Conservation (phyloP, 2,797 vertebrate genomes). For the Todus mexicanus region DNA sequence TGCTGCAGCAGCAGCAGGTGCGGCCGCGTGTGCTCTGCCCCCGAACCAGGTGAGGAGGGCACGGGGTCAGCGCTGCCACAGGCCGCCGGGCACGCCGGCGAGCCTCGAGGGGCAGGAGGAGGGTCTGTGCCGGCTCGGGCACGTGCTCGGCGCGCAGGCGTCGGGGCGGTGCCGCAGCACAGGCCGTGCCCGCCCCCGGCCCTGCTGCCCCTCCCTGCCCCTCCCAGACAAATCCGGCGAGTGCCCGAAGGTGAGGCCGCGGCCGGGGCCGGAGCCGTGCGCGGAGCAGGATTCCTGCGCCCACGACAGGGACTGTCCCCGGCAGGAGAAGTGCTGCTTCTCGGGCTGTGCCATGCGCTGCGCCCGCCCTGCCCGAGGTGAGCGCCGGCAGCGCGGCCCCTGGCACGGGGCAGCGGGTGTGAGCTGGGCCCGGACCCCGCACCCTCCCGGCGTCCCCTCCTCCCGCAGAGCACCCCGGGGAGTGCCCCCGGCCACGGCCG, state of each 20-base stretch:
- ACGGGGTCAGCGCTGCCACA: fast-evolving
- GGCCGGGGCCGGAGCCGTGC: background rate
- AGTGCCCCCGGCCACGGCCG: background rate
- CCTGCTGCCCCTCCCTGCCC: background rate
- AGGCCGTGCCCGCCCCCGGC: background rate
- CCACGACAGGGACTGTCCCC: slow-evolving; percentile 39
- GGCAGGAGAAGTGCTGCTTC: slow-evolving; percentile 52
- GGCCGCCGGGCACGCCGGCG: fast-evolving
- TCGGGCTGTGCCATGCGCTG: background rate
- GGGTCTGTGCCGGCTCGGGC: background rate
- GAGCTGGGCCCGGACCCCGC: fast-evolving
- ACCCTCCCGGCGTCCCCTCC: background rate
- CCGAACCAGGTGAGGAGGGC: background rate
- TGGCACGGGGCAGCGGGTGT: fast-evolving
- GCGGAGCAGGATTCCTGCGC: background rate
- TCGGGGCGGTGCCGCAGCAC: fast-evolving
- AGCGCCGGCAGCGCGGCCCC: background rate
- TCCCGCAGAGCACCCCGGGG: background rate
- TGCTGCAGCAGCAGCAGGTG: slow-evolving; percentile 40
- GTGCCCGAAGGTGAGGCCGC: background rate
- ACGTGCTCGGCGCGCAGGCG: fast-evolving
- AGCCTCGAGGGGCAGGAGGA: background rate
- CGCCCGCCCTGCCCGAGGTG: background rate
- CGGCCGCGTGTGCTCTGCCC: background rate
- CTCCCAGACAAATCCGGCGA: slow-evolving; percentile 17